These are phyloP conservation scores for Digitonthophagus gazella DNA, from an alignment of 2,888 invertebrate genomes.

Conservation along the genomic window DNA sequence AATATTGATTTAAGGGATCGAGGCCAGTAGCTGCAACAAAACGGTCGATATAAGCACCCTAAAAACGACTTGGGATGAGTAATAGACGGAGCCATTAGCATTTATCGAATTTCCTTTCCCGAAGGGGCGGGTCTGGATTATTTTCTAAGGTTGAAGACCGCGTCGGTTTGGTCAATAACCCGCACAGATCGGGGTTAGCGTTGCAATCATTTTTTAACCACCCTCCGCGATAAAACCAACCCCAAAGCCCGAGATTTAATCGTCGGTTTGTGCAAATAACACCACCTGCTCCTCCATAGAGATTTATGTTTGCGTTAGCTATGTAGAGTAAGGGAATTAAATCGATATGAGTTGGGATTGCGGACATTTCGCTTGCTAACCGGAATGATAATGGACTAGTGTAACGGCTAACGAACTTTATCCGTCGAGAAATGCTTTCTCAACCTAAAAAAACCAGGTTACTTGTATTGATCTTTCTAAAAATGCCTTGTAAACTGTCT, in stretches of 20 bases:
- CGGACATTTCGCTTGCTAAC: too few species aligned
- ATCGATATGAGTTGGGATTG: background rate
- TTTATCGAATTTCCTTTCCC: conserved; percentile 6
- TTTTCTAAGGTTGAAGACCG: background rate
- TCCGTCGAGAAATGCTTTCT: too few species aligned
- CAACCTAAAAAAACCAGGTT: too few species aligned
- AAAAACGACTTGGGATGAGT: background rate
- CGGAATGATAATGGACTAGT: too few species aligned
- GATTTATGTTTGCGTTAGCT: background rate
- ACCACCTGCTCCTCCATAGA: too few species aligned
- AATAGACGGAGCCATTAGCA: conserved; percentile 9
- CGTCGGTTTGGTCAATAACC: background rate
- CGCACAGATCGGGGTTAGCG: background rate
- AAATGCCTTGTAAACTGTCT: background rate
- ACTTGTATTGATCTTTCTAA: background rate
- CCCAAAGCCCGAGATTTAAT: background rate
- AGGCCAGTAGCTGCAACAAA: conserved; percentile 59
- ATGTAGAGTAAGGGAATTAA: too few species aligned
- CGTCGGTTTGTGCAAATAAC: too few species aligned
- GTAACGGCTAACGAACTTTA: too few species aligned
- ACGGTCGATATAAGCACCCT: conserved; percentile 6
- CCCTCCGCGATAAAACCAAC: too few species aligned
- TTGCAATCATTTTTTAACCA: background rate
- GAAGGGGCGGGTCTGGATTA: background rate
- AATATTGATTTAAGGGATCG: conserved; percentile 54